phyloP scores from a whole-genome alignment of 2,797 vertebrate species.

The Muscicapa comitata region DNA sequence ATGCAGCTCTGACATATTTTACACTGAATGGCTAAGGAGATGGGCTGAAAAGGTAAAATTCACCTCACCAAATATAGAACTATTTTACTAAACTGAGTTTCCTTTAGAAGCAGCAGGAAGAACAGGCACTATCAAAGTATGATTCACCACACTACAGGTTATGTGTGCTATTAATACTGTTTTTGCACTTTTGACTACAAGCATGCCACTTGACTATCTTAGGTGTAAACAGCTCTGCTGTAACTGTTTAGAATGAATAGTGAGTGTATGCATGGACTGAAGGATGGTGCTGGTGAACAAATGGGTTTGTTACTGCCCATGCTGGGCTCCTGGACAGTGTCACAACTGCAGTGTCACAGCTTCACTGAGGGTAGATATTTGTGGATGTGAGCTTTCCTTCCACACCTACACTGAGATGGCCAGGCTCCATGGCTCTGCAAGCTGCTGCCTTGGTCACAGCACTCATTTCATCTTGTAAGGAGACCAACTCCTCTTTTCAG shows the following conservation, averaged over 20 bases:
- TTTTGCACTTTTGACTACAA: neutral
- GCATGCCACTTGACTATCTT: neutral
- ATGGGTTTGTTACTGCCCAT: neutral
- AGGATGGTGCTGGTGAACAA: neutral
- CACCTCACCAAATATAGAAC: neutral
- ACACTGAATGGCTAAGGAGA: neutral
- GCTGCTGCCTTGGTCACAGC: neutral
- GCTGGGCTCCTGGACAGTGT: neutral
- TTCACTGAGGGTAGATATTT: fast-evolving
- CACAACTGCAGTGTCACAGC: neutral
- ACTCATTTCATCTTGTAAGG: neutral
- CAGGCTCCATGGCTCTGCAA: neutral
- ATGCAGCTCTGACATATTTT: neutral
- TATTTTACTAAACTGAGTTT: neutral
- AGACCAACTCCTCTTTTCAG: neutral
- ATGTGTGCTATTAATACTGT: neutral
- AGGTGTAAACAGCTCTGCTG: neutral
- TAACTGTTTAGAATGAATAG: neutral
- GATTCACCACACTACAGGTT: neutral
- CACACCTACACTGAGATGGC: neutral
- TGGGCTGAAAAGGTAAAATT: neutral
- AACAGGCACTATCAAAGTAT: neutral
- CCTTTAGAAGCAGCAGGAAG: neutral
- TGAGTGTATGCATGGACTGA: neutral
- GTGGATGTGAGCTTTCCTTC: neutral